Evolutionary conservation across 1,140 invertebrate species (phyloP).

Genomic region (Drosophila parvula): DNA sequence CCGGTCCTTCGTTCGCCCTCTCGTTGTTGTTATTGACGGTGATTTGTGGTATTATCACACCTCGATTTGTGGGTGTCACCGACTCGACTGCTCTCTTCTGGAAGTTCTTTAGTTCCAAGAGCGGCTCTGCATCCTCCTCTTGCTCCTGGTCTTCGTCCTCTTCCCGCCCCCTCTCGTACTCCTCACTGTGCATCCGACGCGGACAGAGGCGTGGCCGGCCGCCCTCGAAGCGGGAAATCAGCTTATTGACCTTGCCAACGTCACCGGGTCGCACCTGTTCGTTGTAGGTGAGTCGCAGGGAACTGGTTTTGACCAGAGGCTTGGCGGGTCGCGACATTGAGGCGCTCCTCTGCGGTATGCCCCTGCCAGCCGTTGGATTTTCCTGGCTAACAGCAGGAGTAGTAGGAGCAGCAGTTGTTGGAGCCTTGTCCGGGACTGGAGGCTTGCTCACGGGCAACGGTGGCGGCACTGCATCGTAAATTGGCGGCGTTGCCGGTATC

Average conservation of each 20-base stretch:
- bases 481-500: constrained; percentile 25
- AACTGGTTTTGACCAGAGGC: constrained; percentile 77
- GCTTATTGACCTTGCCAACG: constrained; percentile 78
- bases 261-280: constrained; percentile 72
- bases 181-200: constrained; percentile 64
- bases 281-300: constrained; percentile 73
- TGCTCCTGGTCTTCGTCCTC: neutral
- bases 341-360: constrained; percentile 59
- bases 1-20: neutral
- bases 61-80: constrained; percentile 49
- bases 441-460: constrained; percentile 56
- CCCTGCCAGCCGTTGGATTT: neutral
- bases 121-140: neutral
- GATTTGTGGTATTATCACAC: constrained; percentile 62
- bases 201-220: constrained; percentile 58
- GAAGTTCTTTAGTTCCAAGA: neutral
- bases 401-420: neutral
- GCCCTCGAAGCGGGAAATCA: constrained; percentile 75
- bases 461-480: constrained; percentile 68
- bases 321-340: constrained; percentile 68
- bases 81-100: constrained; percentile 12
- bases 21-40: constrained; percentile 45
- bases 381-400: neutral
- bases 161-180: constrained; percentile 26
- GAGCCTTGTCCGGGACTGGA: neutral